These are phyloP conservation scores for Semicossyphus pulcher DNA, from an alignment of 2,113 vertebrate species.

Conservation along the genomic window DNA sequence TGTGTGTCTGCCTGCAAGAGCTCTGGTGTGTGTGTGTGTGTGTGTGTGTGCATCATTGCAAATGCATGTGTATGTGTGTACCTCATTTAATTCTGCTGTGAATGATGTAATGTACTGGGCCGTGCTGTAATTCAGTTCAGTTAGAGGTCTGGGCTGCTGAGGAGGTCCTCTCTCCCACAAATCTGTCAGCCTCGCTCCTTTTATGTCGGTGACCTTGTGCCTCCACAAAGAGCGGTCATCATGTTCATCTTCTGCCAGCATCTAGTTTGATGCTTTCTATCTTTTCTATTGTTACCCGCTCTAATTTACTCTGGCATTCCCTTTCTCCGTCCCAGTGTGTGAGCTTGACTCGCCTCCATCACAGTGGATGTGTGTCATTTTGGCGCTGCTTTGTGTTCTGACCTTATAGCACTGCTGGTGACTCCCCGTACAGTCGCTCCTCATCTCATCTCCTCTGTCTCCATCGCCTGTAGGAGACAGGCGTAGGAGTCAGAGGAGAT, in stretches of 20 bases:
- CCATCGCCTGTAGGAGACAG: slow-evolving; percentile 55
- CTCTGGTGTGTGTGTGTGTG: slow-evolving; percentile 3
- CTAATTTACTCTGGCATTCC: slow-evolving; percentile 36
- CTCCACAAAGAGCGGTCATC: slow-evolving; percentile 31
- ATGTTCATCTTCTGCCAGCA: slow-evolving; percentile 48
- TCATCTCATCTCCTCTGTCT: slow-evolving; percentile 66
- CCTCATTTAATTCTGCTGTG: slow-evolving; percentile 64
- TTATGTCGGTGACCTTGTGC: slow-evolving; percentile 58
- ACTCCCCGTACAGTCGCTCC: slow-evolving; percentile 66
- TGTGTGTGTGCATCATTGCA: slow-evolving; percentile 31
- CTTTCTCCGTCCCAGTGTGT: slow-evolving; percentile 26
- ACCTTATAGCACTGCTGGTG: slow-evolving; percentile 66
- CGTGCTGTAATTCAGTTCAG: slow-evolving; percentile 75
- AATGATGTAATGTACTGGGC: slow-evolving; percentile 74
- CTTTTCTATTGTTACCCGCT: slow-evolving; percentile 46
- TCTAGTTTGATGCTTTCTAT: slow-evolving; percentile 56
- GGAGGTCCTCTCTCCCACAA: slow-evolving; percentile 35
- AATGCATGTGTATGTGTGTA: slow-evolving; percentile 49
- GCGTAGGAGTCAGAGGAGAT: slow-evolving; percentile 56
- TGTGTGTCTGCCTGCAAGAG: slow-evolving; percentile 34
- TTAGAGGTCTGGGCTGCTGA: slow-evolving; percentile 42
- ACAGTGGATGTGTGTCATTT: slow-evolving; percentile 68
- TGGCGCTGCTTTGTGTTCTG: slow-evolving; percentile 67
- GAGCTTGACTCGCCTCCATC: slow-evolving; percentile 50
- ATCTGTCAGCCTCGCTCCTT: slow-evolving; percentile 48